Percentiles rank a stretch among this genome's conserved stretches.
phyloP scores from a whole-genome alignment of 1,140 invertebrate genomes.

The Holcopasites calliopsidis region DNA sequence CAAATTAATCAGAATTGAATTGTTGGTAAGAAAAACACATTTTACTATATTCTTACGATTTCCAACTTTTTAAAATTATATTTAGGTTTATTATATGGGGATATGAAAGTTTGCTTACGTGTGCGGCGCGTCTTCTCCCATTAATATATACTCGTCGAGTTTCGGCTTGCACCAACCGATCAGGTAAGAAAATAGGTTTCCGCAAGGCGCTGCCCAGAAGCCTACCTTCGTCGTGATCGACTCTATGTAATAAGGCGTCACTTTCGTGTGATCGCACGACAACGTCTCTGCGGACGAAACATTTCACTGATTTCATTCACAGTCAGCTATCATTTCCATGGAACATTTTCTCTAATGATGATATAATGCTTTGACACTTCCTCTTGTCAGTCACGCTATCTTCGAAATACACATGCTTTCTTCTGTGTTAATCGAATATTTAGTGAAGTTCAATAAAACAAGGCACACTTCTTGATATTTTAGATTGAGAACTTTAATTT shows the following conservation, averaged over 20 bases:
- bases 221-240: constrained; percentile 88
- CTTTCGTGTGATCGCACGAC: constrained; percentile 93
- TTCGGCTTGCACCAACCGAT: constrained; percentile 89
- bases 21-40: too few relatives aligned
- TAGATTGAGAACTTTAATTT: too few relatives aligned
- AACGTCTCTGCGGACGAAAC: constrained; percentile 84
- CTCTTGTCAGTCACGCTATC: neutral
- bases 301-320: constrained; percentile 32
- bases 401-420: neutral
- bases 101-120: constrained; percentile 81
- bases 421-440: neutral
- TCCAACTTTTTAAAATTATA: too few relatives aligned
- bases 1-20: too few relatives aligned
- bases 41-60: too few relatives aligned
- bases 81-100: too few relatives aligned
- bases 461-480: too few relatives aligned
- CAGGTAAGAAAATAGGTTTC: constrained; percentile 88
- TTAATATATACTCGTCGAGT: constrained; percentile 88
- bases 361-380: neutral
- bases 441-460: neutral
- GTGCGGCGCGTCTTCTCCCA: constrained; percentile 89
- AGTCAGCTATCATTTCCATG: constrained; percentile 11
- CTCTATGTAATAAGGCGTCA: constrained; percentile 92
- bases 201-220: constrained; percentile 91
- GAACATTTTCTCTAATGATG: neutral